phyloP scores from a whole-genome alignment of 2,113 vertebrate genomes.

The western clawed frog (Xenopus tropicalis) region UCB_Xtro_10.0 CM004443.2:83889001-83889500 shows the following conservation, averaged over 20 bases:
- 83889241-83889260: conserved; percentile 8
- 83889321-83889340: conserved; percentile 14
- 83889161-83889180: neutral
- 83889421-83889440: no score
- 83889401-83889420: no score
- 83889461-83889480: no score
- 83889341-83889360: no score
- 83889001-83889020: no score
- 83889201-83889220: neutral
- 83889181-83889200: neutral
- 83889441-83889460: no score
- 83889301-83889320: conserved; percentile 4
- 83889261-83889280: conserved; percentile 16
- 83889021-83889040: no score
- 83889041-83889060: no score
- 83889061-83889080: no score
- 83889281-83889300: neutral
- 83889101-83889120: neutral
- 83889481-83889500: no score
- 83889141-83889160: neutral
- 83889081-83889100: neutral
- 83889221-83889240: neutral
- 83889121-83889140: neutral
- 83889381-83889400: no score
- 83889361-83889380: no score